Conservation (phyloP, 2,113 vertebrate genomes). For the Acanthisitta chloris region DNA sequence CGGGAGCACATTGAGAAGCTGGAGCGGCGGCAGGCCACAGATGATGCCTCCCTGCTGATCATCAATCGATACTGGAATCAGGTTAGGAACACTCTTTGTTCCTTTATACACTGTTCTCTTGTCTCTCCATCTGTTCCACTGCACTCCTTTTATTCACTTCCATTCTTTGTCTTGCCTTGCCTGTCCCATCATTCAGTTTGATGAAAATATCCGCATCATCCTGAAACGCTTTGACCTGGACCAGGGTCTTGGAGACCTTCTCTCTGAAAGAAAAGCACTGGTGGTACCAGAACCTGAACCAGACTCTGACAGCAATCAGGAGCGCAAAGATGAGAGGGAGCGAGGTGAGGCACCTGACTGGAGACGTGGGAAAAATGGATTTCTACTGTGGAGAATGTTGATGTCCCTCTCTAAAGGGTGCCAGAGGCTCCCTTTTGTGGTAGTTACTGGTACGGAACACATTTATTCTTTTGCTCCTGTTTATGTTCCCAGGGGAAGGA, state of each 20-base stretch:
- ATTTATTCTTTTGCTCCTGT: background rate
- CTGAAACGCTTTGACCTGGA: slow-evolving; percentile 85
- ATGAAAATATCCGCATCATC: slow-evolving; percentile 89
- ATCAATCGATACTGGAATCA: slow-evolving; percentile 98
- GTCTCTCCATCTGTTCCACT: too few species aligned
- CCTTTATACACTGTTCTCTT: background rate
- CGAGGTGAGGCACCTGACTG: slow-evolving; percentile 61
- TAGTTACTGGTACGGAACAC: too few species aligned
- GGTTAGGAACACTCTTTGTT: slow-evolving; percentile 59
- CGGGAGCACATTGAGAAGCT: slow-evolving; percentile 92
- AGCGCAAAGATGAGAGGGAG: slow-evolving; percentile 83
- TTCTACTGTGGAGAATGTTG: background rate
- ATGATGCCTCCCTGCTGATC: slow-evolving; percentile 93
- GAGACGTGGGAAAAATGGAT: background rate
- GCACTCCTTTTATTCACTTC: background rate
- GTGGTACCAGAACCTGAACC: slow-evolving; percentile 87
- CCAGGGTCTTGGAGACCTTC: slow-evolving; percentile 82
- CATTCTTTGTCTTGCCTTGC: background rate
- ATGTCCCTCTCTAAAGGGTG: background rate
- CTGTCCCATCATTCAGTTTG: slow-evolving; percentile 76
- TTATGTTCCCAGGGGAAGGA: slow-evolving; percentile 74
- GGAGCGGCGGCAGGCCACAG: slow-evolving; percentile 92
- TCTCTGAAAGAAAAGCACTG: slow-evolving; percentile 77
- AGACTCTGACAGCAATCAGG: slow-evolving; percentile 94
- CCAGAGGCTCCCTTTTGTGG: background rate